phyloP scores from a whole-genome alignment of 2,797 vertebrate genomes.

The Tenualosa thibaudeaui region DNA sequence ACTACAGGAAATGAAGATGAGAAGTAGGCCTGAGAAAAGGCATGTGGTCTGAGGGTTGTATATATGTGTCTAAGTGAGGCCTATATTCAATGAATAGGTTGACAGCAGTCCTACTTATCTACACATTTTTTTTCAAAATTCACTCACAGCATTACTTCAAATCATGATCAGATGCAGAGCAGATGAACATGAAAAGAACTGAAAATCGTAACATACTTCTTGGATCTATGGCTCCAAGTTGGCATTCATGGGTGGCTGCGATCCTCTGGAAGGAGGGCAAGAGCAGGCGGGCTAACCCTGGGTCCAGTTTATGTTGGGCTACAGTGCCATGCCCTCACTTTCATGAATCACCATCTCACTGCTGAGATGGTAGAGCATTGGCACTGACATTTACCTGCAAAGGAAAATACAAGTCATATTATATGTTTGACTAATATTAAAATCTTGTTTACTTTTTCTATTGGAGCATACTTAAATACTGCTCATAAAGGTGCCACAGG shows the following conservation, averaged over 20 bases:
- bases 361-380: slow-evolving; percentile 32
- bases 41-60: too few relatives aligned
- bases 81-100: too few relatives aligned
- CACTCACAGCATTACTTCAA: too few relatives aligned
- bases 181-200: neutral
- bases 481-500: too few relatives aligned
- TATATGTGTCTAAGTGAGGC: too few relatives aligned
- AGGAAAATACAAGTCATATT: neutral
- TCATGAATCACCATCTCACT: slow-evolving; percentile 74
- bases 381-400: neutral
- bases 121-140: too few relatives aligned
- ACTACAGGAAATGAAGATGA: too few relatives aligned
- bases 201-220: slow-evolving; percentile 56
- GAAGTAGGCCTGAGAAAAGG: too few relatives aligned
- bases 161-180: slow-evolving; percentile 12
- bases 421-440: neutral
- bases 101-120: too few relatives aligned
- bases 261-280: slow-evolving; percentile 39
- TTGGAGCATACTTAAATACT: too few relatives aligned
- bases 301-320: slow-evolving; percentile 52
- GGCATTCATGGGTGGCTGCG: slow-evolving; percentile 70
- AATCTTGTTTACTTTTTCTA: too few relatives aligned
- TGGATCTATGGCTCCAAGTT: slow-evolving; percentile 65
- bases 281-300: neutral
- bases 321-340: slow-evolving; percentile 65